phyloP scores from a whole-genome alignment of 2,888 invertebrate species.

The Adelognathus sp. region DNA sequence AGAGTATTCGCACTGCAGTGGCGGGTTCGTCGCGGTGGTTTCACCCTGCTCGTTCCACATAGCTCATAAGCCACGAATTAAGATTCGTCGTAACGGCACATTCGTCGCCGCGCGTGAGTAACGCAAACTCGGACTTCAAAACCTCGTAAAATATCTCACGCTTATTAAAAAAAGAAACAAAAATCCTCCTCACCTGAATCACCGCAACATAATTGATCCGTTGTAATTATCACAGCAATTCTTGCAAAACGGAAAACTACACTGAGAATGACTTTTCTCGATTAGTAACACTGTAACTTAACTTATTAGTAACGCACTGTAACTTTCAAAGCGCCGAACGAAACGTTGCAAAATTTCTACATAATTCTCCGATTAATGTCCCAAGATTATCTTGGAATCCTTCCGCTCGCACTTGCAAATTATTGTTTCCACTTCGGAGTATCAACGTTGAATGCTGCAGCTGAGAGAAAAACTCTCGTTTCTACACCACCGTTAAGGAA shows the following conservation, averaged over 20 bases:
- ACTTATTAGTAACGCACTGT: no score
- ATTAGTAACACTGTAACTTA: no score
- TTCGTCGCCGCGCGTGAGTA: neutral
- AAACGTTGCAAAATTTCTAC: no score
- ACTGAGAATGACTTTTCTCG: no score
- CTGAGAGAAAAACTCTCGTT: neutral
- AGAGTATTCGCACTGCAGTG: neutral
- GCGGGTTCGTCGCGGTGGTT: conserved; percentile 1
- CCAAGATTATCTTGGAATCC: conserved; percentile 10
- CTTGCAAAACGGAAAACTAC: no score
- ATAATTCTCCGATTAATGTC: no score
- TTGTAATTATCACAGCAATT: no score
- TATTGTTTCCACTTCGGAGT: no score
- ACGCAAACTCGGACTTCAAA: neutral
- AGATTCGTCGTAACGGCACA: conserved; percentile 24
- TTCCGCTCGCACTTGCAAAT: neutral
- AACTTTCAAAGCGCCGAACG: no score
- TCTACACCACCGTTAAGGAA: neutral
- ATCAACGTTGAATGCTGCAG: neutral
- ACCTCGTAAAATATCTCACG: conserved; percentile 16
- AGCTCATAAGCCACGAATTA: conserved; percentile 16
- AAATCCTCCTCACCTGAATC: neutral
- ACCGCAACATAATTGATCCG: neutral
- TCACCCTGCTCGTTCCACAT: neutral
- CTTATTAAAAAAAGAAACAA: conserved; percentile 7